Evolutionary conservation across 2,797 vertebrate species (phyloP), one percentile per base, ranked within the genome.

Genomic region (Fistularia commersonii): DNA sequence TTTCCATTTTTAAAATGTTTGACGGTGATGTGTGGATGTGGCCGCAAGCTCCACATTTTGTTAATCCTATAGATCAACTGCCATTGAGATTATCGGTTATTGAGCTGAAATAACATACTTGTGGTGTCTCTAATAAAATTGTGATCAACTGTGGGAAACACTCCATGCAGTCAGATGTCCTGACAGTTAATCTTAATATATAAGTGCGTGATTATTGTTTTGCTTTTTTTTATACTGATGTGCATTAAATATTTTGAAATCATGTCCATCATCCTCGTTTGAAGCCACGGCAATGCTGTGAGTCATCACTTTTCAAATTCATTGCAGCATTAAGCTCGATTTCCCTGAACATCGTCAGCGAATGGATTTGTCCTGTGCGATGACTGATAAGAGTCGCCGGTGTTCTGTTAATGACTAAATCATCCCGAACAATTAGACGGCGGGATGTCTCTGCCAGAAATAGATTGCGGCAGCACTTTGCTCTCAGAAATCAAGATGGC

Each of bases 381-480:
- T 85, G 76, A 80, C 77, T 77, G 83, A 87, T 89, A 84, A 74
- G 67, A 79, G 79, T 63, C 68, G 78, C 75, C 70, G 1, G 55
- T 48, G 41, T 57, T 65, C 69, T 63, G 74, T 86, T 84, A 87
- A 85, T 66, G 66, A 72, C 80, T 75, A 61, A 87, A 76, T 88
- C 81, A 82, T 81, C 77, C 65, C 60, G 62, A 39, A 74, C 84
- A 84, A 83, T 89, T 82, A 87, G 71, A 66, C 40, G 44, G 51
- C 11, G 54, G 76, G 65, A 83, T 79, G 76, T 72, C 77, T 75
- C 72, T 64, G 63, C 58, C 64, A 76, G 74, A 74, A 74, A 77
- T n/a, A 75, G 72, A 74, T 85, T 89, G 85, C 88, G 54, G 39
- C 68, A 50, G 72, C 81, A 83, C 85, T 89, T 87, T 83, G 76